phyloP scores from a whole-genome alignment of 2,113 vertebrate genomes.

The Petrocephalus zakoni region DNA sequence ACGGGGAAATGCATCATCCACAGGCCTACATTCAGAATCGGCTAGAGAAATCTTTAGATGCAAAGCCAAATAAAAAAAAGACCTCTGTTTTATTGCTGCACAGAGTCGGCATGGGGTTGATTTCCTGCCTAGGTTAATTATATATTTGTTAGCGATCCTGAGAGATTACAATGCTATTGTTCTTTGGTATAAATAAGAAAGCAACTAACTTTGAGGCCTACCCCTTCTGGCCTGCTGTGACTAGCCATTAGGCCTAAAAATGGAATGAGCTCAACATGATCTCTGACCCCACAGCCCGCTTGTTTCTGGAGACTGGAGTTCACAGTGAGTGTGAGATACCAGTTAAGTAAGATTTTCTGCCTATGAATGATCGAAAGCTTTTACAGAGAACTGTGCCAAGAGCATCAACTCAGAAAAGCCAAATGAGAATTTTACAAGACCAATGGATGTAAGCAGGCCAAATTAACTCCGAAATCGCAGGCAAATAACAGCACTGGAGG shows the following conservation, averaged over 20 bases:
- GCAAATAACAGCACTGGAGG: not conserved
- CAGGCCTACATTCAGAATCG: not conserved
- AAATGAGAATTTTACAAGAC: not conserved
- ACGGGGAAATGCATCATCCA: not conserved
- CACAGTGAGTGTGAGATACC: not conserved
- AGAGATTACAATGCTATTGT: not conserved
- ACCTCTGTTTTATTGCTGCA: not conserved
- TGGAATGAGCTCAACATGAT: not conserved
- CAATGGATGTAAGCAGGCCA: not conserved
- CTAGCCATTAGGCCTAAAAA: not conserved
- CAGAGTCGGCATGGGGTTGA: not conserved
- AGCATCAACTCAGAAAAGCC: not conserved
- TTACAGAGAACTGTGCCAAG: not conserved
- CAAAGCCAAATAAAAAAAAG: not conserved
- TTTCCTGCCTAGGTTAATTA: not conserved
- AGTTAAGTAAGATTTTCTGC: not conserved
- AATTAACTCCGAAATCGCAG: not conserved
- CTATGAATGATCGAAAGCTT: conserved; percentile 27
- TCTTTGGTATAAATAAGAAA: not conserved
- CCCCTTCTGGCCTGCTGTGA: not conserved
- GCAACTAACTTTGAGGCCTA: not conserved
- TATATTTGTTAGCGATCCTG: not conserved
- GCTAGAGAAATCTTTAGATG: not conserved
- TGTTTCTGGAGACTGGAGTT: not conserved
- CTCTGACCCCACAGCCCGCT: not conserved